Evolutionary conservation across 2,797 vertebrate species (phyloP).

Genomic region (Zalophus californianus): DNA sequence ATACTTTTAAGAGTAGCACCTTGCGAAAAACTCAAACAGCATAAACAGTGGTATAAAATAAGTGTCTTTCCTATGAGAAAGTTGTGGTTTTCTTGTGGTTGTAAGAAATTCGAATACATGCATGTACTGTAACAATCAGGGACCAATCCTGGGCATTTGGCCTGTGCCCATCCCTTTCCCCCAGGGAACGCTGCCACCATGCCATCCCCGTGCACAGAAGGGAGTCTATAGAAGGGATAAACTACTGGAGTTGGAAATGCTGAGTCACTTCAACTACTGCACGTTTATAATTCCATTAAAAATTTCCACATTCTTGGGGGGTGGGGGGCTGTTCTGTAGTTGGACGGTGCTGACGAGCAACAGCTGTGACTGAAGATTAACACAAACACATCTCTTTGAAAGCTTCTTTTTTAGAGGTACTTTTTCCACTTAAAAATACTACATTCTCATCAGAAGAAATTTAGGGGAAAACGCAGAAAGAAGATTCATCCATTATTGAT

Average conservation of each 20-base stretch:
- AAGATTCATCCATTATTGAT: not conserved
- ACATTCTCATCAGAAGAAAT: not conserved
- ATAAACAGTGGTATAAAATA: not conserved
- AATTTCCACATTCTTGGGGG: not conserved
- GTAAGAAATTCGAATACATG: not conserved
- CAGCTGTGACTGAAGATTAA: not conserved
- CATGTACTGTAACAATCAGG: not conserved
- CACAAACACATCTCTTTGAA: not conserved
- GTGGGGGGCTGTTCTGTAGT: not conserved
- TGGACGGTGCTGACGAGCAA: not conserved
- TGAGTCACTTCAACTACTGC: not conserved
- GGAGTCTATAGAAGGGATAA: not conserved
- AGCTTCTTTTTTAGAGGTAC: not conserved
- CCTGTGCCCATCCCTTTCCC: not conserved
- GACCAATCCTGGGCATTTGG: not conserved
- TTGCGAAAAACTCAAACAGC: not conserved
- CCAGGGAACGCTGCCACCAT: not conserved
- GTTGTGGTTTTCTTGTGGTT: not conserved
- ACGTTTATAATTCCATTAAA: not conserved
- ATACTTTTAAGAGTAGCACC: not conserved
- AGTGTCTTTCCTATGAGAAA: not conserved
- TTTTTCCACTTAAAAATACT: constrained; percentile 28
- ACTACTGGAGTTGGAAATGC: not conserved
- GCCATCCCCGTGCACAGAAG: not conserved
- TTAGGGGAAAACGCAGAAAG: not conserved